Base-by-base conservation (phyloP, 2,113 vertebrate genomes). In the Nycticorax nycticorax region DNA sequence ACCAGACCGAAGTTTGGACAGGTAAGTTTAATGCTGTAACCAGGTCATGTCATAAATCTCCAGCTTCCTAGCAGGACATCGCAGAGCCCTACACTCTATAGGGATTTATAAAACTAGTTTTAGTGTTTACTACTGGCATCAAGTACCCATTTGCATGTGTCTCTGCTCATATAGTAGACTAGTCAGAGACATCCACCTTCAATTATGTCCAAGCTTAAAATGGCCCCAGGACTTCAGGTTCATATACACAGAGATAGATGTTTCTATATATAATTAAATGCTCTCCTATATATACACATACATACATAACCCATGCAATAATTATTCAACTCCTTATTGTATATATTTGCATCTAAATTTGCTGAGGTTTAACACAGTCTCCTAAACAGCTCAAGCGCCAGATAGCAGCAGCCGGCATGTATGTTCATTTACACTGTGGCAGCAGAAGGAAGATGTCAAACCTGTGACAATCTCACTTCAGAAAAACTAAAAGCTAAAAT, bases 221-320 rank as follows among this genome's bases (percentile, higher is more conserved):
- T 4, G 6, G 27, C 21, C 33, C 8, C 68, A 72, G 16, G 9
- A 45, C 30, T 26, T 80, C 10, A 41, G 23, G 27, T 24, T 84
- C 47, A 28, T 13, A 5, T 8, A 50, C 5, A 7, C 3, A 35
- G 3, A 86, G 20, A 78, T 0, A 45, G 47, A 14, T 56, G 27
- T 52, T 62, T 79, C 48, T 59, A 33, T 5, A 68, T 2, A 19
- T 17, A 81, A 81, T 16, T n/a, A 87, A 47, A 50, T 21, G 5
- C 5, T 85, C 15, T 63, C 20, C 43, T 88, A 30, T 21, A 39
- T 17, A 39, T 17, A 57, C 14, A 75, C 21, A 32, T 3, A 47
- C 8, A 66, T 9, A 35, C 13, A 82, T 17, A 62, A 60, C 3
- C 27, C 26, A 28, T 20, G 39, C 33, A 85, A 16, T 15, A 69